These are phyloP conservation scores for Trypoxylus dichotomus DNA, from an alignment of 1,140 invertebrate genomes.

Conservation along the genomic window DNA sequence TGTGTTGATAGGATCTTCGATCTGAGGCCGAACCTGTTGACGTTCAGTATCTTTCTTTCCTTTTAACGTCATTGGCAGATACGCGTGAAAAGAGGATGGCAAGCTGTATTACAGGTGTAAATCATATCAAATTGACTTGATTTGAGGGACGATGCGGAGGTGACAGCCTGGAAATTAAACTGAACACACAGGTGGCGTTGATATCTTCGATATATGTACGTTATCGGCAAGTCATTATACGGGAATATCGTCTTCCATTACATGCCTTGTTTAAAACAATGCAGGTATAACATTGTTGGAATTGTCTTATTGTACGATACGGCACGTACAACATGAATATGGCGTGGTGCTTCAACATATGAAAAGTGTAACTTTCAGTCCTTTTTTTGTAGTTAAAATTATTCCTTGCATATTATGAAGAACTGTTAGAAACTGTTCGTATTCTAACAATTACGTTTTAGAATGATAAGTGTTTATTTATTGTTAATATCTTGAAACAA, in stretches of 20 bases:
- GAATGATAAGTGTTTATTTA: no score
- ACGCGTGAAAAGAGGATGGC: conserved; percentile 7
- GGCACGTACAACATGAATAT: not conserved
- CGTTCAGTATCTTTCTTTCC: conserved; percentile 27
- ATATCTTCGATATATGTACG: conserved; percentile 28
- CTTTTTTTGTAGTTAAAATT: no score
- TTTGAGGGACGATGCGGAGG: conserved; percentile 33
- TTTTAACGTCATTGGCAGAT: not conserved
- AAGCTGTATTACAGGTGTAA: not conserved
- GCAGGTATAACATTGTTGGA: conserved; percentile 40
- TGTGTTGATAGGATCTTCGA: conserved; percentile 30
- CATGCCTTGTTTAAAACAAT: conserved; percentile 38
- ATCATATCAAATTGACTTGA: conserved; percentile 33
- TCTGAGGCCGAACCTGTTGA: conserved; percentile 14
- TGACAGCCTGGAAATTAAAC: conserved; percentile 37
- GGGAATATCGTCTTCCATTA: conserved; percentile 38
- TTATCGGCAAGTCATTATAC: conserved; percentile 43
- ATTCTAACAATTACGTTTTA: no score
- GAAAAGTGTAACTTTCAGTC: not conserved
- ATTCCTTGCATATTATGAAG: no score
- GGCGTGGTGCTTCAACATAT: not conserved
- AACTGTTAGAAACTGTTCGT: no score
- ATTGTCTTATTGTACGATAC: conserved; percentile 25
- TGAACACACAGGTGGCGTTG: conserved; percentile 34
- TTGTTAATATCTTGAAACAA: no score